phyloP scores from a whole-genome alignment of 2,113 vertebrate genomes.

The Anhinga rufa region DNA sequence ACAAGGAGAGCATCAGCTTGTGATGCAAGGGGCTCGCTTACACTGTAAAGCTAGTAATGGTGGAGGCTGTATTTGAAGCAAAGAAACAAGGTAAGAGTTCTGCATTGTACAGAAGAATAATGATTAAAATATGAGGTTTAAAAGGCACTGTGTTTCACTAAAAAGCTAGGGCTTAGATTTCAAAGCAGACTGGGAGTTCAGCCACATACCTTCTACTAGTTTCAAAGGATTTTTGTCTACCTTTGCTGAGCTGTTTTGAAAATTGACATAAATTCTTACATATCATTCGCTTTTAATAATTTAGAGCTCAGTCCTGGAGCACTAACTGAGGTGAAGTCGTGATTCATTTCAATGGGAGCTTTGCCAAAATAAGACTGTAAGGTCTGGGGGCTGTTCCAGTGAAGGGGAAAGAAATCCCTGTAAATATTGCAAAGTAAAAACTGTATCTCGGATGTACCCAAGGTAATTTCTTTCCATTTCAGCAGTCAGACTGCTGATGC shows the following conservation, averaged over 20 bases:
- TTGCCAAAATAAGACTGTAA: not conserved
- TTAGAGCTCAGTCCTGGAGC: not conserved
- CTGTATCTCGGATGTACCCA: not conserved
- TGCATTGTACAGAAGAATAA: not conserved
- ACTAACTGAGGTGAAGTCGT: not conserved
- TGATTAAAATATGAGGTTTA: slow-evolving; percentile 35
- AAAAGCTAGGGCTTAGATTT: not conserved
- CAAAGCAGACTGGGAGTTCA: not conserved
- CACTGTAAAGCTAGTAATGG: not conserved
- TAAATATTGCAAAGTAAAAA: not conserved
- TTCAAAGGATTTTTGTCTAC: not conserved
- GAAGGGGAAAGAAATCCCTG: not conserved
- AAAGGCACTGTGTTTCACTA: slow-evolving; percentile 25
- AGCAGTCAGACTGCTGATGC: not conserved
- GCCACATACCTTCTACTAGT: not conserved
- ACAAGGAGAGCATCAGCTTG: not conserved
- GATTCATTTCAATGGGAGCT: not conserved
- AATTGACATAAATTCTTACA: not conserved
- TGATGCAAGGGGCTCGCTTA: not conserved
- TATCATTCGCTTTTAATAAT: not conserved
- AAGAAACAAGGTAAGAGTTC: not conserved
- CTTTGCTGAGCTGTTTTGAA: not conserved
- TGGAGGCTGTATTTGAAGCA: not conserved
- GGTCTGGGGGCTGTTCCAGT: not conserved
- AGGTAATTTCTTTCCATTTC: not conserved